Evolutionary conservation across 2,797 vertebrate species (phyloP).

Genomic region (Zalophus californianus): DNA sequence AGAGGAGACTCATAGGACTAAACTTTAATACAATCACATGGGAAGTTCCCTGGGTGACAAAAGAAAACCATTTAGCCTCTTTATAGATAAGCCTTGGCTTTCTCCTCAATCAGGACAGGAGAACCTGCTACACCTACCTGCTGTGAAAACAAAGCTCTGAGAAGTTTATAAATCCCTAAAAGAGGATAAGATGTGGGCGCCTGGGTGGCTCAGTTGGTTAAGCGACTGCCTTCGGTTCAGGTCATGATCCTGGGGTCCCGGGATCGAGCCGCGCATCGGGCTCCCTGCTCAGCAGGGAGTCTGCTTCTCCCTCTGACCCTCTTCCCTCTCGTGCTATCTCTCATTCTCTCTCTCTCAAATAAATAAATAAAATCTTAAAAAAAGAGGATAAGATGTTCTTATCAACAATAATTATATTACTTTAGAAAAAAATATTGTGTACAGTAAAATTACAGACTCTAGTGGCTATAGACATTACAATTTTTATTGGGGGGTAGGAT

Average conservation of each 20-base stretch:
- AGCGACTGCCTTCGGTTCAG: no score
- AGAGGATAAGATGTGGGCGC: not conserved
- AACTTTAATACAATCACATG: not conserved
- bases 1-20: not conserved
- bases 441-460: conserved; percentile 10
- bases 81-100: not conserved
- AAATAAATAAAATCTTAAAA: no score
- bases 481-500: not conserved
- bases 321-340: no score
- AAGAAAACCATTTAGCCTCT: conserved; percentile 32
- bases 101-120: not conserved
- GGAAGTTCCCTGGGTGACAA: not conserved
- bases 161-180: conserved; percentile 13
- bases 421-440: not conserved
- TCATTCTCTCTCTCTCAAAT: no score
- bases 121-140: not conserved
- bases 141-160: not conserved
- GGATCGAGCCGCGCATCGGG: no score
- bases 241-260: no score
- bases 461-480: not conserved
- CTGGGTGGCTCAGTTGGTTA: no score
- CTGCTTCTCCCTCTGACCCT: no score
- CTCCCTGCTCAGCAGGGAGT: no score
- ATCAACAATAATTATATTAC: not conserved
- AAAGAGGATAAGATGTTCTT: conserved; percentile 31